Conservation (phyloP, 2,797 vertebrate species). For the Smutsia gigantea region DNA sequence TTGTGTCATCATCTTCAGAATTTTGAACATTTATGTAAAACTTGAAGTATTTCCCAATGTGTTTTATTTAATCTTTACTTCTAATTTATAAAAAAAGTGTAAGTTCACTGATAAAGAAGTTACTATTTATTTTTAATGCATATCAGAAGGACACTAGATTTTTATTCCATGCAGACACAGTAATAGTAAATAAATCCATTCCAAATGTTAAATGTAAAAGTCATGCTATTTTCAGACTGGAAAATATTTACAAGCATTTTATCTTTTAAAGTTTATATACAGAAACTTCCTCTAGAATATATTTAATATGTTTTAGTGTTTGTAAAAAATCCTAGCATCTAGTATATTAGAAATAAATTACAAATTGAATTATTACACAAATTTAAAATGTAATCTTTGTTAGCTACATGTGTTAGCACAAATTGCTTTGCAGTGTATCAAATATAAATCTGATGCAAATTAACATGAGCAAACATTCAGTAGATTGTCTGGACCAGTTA, state of each 20-base stretch:
- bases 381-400: constrained; percentile 81
- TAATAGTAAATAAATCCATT: neutral
- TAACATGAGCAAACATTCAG: constrained; percentile 80
- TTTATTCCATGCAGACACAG: neutral
- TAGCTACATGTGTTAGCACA: constrained; percentile 79
- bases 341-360: constrained; percentile 70
- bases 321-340: constrained; percentile 70
- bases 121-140: neutral
- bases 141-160: neutral
- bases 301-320: constrained; percentile 10
- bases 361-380: constrained; percentile 79
- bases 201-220: constrained; percentile 15
- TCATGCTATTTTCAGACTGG: neutral
- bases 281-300: neutral
- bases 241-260: neutral
- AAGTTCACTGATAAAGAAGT: neutral
- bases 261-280: neutral
- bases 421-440: constrained; percentile 76
- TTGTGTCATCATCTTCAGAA: neutral
- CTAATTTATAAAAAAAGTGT: neutral
- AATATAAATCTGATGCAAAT: constrained; percentile 80
- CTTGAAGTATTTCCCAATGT: neutral
- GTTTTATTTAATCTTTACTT: constrained; percentile 26
- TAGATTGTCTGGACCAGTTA: constrained; percentile 74
- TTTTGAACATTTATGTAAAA: neutral